Base-by-base conservation (phyloP, 2,113 vertebrate species). In the Actenoides lindsayi region DNA sequence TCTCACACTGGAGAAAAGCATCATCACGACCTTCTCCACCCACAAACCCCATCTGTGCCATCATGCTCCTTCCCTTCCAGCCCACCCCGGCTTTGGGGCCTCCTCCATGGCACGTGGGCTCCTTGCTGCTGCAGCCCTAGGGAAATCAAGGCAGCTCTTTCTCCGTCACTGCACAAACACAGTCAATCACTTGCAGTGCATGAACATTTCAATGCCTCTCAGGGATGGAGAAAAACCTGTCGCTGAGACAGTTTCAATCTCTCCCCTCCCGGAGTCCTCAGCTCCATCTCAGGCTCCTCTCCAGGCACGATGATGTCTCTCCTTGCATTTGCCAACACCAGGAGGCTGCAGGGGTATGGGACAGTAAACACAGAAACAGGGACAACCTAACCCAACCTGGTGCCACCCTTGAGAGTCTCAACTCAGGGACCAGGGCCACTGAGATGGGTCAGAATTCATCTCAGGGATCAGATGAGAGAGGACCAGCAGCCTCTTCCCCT, bases 131-230 rank as follows among this genome's bases (percentile, higher is more conserved):
- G 44, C 2, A 3, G 10, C 56, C 23, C 31, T 28, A 3, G 50
- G 53, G 65, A 74, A 68, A 83, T 74, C 62, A 54, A 68, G 62
- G 69, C 54, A 28, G 83, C 16, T 23, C 21, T 68, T 74, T 74
- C 39, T 65, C 44, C 1, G 0, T 24, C 0, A 0, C 51, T 30
- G 27, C 60, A 41, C 0, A 2, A 68, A 53, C 6, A 1, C 33
- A 15, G 16, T 64, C 73, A 30, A 25, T 41, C 83, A 23, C 30
- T 54, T 17, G 30, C 14, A 19, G 41, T 0, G 0, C 0, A 2
- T 28, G 31, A 42, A 57, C 31, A 5, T 33, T 76, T 14, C 35
- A 42, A 42, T 63, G 25, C 15, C 35, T 54, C 54, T 82, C 56
- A 20, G 41, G 56, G 41, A 25, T 54, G 54, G 37, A 81, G 44